Evolutionary conservation across 2,797 vertebrate species (phyloP), one percentile per base, ranked within the genome.

Genomic region (Antrozous pallidus): DNA sequence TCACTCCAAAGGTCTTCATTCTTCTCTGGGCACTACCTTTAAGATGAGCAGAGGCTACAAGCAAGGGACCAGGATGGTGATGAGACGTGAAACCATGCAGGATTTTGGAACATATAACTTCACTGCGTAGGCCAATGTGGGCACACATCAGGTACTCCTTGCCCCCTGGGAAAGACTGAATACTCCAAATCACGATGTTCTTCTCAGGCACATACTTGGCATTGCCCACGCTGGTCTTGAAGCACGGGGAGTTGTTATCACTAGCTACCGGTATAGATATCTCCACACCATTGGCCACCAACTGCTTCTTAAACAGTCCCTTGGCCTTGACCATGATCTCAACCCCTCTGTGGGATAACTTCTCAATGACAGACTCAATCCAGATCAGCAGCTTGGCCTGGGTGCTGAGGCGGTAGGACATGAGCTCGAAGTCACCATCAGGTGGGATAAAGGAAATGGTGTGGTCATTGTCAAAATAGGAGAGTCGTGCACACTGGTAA

Each of bases 321-420:
- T 99, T 99, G 77, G 99, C 99, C 99, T 99, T 99, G 54, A 99
- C 98, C 99, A 99, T 99, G 98, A 99, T 99, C 96, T 99, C 99
- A 95, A 99, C 98, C 0, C 99, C 98, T 95, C 99, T 99, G 96
- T 99, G 99, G 84, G 99, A 99, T 97, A 99, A 99, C 93, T 98
- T 99, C 98, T 99, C 99, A n/a, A 99, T 99, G 82, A 99, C 97
- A 0, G 99, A 99, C 97, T 99, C 99, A 1, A 99, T 99, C 99
- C 99, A 99, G 98, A 99, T 99, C 83, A 99, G 97, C 0, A 99
- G 99, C 95, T 99, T 99, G 88, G 99, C 99, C 99, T 99, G 99
- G 2, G 99, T 99, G 97, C 99, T 99, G 96, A 99, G 99, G 89
- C 99, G 98, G 94, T 99, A 99, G 81, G 99, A 99, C 99, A 99